phyloP scores from a whole-genome alignment of 2,797 vertebrate species.

The Macrochelys suwanniensis region DNA sequence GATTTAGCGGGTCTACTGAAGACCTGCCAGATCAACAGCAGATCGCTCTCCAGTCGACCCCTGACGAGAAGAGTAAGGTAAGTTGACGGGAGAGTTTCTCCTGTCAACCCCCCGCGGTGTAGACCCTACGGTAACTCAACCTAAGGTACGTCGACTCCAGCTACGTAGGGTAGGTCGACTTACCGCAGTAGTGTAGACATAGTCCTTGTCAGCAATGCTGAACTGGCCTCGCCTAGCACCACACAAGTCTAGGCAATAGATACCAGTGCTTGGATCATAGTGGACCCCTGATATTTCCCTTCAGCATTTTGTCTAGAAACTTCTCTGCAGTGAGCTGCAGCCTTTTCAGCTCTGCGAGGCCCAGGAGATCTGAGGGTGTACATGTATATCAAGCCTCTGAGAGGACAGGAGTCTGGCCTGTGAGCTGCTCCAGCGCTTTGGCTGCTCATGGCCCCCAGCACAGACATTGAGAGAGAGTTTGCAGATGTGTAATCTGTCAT shows the following conservation, averaged over 20 bases:
- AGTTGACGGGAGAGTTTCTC: too few species aligned
- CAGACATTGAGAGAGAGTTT: background rate
- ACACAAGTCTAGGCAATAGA: background rate
- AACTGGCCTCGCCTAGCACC: background rate
- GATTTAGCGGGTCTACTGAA: too few species aligned
- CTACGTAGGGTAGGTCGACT: too few species aligned
- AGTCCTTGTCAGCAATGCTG: background rate
- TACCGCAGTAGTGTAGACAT: too few species aligned
- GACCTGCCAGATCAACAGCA: too few species aligned
- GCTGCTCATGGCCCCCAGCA: background rate
- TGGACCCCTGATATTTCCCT: background rate
- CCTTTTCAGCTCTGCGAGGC: background rate
- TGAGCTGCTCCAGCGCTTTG: background rate
- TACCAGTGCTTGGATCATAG: background rate
- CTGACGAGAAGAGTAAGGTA: too few species aligned
- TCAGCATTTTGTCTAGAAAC: background rate
- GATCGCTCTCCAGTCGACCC: too few species aligned
- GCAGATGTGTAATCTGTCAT: background rate
- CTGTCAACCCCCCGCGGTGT: too few species aligned
- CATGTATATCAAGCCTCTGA: background rate
- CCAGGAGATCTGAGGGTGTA: background rate
- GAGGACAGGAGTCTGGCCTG: background rate
- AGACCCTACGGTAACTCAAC: too few species aligned
- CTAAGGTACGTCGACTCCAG: too few species aligned
- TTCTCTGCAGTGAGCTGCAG: background rate